These are phyloP conservation scores for Oncorhynchus mykiss DNA, from an alignment of 2,113 vertebrate species.

Conservation along the genomic window DNA sequence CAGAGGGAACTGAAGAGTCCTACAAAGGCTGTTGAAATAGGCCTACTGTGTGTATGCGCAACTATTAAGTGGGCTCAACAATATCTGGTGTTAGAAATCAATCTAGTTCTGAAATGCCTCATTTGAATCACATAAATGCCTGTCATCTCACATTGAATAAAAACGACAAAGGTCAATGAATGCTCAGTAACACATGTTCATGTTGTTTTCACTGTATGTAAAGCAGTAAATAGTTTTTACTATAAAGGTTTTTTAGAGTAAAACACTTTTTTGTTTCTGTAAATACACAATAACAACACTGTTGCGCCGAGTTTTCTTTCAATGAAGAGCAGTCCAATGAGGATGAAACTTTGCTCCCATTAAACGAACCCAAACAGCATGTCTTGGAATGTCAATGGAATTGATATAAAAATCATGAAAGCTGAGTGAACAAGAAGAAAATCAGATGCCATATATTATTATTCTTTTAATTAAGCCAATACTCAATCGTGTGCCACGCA, in stretches of 20 bases:
- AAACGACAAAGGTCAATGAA: too few species aligned
- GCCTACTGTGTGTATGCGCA: conserved; percentile 2
- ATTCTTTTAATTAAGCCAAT: conserved; percentile 52
- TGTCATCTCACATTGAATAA: too few species aligned
- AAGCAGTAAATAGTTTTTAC: too few species aligned
- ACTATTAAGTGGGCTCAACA: neutral
- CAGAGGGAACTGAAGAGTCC: conserved; percentile 25
- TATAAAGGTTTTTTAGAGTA: too few species aligned
- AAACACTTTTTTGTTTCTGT: too few species aligned
- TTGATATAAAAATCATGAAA: conserved; percentile 57
- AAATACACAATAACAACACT: too few species aligned
- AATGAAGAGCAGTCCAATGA: too few species aligned
- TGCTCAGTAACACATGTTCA: too few species aligned
- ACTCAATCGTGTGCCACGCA: conserved; percentile 50
- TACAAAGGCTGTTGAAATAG: conserved; percentile 32
- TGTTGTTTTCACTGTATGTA: too few species aligned
- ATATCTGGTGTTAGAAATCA: conserved; percentile 8
- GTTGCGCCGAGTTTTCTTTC: too few species aligned
- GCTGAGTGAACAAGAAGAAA: conserved; percentile 52
- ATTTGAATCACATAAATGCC: neutral
- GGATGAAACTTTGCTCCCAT: neutral
- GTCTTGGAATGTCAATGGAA: conserved; percentile 46
- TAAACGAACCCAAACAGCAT: conserved; percentile 1
- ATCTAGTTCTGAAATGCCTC: conserved; percentile 30
- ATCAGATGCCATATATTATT: conserved; percentile 61